Evolutionary conservation across 2,797 vertebrate genomes (phyloP).

Genomic region (Gastrophryne carolinensis): DNA sequence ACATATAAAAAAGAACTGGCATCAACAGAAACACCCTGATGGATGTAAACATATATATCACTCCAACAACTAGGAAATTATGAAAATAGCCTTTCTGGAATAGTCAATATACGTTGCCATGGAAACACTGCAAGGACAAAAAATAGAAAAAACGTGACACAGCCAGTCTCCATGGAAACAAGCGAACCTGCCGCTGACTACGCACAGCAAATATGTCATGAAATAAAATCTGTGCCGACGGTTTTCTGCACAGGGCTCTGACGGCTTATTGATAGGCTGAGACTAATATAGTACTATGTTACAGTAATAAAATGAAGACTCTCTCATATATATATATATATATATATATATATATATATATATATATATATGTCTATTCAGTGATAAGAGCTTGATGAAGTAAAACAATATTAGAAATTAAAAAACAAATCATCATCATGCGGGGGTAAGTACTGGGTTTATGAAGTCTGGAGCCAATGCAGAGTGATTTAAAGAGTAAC

Average conservation of each 20-base stretch:
- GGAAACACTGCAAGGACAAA: conserved; percentile 51
- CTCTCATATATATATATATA: neutral
- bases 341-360: neutral
- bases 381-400: too few relatives aligned
- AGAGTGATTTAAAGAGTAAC: too few relatives aligned
- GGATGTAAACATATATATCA: conserved; percentile 39
- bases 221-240: conserved; percentile 47
- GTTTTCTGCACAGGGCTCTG: conserved; percentile 23
- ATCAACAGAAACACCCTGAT: conserved; percentile 29
- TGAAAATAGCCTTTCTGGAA: conserved; percentile 53
- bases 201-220: conserved; percentile 52
- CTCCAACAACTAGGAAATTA: conserved; percentile 47
- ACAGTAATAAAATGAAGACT: too few relatives aligned
- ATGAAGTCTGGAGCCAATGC: too few relatives aligned
- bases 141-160: conserved; percentile 54
- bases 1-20: conserved; percentile 5
- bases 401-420: too few relatives aligned
- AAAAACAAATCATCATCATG: too few relatives aligned
- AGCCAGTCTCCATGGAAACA: conserved; percentile 53
- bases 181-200: conserved; percentile 50
- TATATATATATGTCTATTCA: too few relatives aligned
- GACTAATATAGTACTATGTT: conserved; percentile 16
- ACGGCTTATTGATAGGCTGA: conserved; percentile 39
- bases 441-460: too few relatives aligned
- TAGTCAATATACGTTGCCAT: conserved; percentile 49